Conservation (phyloP, 1,140 invertebrate genomes). For the Chrysopa pallens region DNA sequence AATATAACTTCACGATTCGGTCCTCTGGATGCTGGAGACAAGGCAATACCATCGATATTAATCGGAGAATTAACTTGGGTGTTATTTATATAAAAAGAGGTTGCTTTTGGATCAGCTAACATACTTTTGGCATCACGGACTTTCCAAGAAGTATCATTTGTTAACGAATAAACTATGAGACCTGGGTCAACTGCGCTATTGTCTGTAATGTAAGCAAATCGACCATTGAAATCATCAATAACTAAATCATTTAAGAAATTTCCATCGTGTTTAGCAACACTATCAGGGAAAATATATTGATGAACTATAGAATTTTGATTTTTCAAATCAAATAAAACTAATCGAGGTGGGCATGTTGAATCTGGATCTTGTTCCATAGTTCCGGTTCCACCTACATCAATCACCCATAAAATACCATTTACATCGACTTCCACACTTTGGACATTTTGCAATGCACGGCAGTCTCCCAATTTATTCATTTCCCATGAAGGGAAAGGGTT, state of each 20-base stretch:
- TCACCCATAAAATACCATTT: constrained; percentile 47
- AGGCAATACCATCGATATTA: constrained; percentile 44
- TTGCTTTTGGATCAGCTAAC: constrained; percentile 32
- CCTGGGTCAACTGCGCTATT: constrained; percentile 41
- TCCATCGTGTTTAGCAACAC: constrained; percentile 26
- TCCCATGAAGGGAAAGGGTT: constrained; percentile 47
- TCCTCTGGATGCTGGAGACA: constrained; percentile 31
- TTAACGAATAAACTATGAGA: constrained; percentile 45
- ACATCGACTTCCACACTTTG: constrained; percentile 51
- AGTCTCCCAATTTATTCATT: constrained; percentile 38
- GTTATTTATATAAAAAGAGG: constrained; percentile 34
- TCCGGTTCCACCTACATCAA: constrained; percentile 40
- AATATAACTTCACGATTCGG: constrained; percentile 38
- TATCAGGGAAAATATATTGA: constrained; percentile 31
- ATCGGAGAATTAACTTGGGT: constrained; percentile 28
- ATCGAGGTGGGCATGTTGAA: constrained; percentile 36
- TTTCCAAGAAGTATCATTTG: constrained; percentile 44
- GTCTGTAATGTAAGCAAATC: constrained; percentile 50
- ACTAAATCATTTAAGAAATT: constrained; percentile 48
- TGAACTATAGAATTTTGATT: constrained; percentile 29
- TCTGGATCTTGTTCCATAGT: constrained; percentile 19
- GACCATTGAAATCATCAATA: constrained; percentile 42
- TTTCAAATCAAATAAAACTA: constrained; percentile 48
- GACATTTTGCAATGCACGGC: constrained; percentile 44
- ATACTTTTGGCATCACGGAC: constrained; percentile 39